These are phyloP conservation scores for Chlorospingus flavigularis DNA, from an alignment of 2,797 vertebrate species.

Conservation along the genomic window DNA sequence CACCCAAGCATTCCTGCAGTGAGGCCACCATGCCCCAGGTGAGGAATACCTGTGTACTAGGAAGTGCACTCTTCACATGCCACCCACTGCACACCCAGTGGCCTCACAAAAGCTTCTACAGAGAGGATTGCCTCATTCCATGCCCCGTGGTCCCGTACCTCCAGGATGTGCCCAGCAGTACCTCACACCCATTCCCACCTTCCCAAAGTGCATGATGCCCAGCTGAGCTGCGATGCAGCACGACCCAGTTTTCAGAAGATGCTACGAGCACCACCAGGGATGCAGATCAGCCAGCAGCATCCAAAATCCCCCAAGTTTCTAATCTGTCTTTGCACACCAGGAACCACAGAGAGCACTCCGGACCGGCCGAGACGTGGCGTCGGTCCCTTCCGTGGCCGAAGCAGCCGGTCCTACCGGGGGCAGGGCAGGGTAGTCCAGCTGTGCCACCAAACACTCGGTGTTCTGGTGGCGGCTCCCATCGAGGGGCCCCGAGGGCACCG, in stretches of 20 bases:
- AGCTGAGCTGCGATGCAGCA: background rate
- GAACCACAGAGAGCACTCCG: background rate
- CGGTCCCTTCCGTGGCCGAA: background rate
- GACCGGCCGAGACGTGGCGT: background rate
- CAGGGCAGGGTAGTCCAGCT: background rate
- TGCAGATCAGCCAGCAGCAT: background rate
- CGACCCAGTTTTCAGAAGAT: background rate
- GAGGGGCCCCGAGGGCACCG: too few species aligned
- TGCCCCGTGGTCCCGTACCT: fast-evolving
- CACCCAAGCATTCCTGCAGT: background rate
- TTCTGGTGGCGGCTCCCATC: background rate
- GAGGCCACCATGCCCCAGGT: background rate
- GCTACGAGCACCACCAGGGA: fast-evolving
- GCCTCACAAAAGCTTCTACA: background rate
- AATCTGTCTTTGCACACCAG: background rate
- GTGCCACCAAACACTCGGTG: background rate
- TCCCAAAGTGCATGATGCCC: background rate
- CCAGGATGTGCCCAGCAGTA: background rate
- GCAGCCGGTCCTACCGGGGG: background rate
- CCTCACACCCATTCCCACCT: background rate
- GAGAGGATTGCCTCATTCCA: background rate
- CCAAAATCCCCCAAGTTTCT: background rate
- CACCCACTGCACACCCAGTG: fast-evolving
- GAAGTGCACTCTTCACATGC: background rate
- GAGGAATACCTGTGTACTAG: background rate